These are phyloP conservation scores for Silurus glanis DNA, from an alignment of 2,113 vertebrate species.

Conservation along the genomic window DNA sequence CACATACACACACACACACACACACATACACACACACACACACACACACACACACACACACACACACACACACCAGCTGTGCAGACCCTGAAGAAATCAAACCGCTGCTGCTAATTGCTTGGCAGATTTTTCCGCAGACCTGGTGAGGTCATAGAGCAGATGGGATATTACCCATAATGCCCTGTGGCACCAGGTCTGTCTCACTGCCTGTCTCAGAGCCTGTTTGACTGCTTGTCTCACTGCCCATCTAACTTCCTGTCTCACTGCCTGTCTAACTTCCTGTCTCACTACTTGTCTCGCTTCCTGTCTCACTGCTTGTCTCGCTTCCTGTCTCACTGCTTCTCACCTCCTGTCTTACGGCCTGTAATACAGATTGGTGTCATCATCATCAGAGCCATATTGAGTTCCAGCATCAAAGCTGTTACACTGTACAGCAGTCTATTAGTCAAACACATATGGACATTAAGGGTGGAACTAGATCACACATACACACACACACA, in stretches of 20 bases:
- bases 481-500: background rate
- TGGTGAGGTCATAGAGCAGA: slow-evolving; percentile 73
- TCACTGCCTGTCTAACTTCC: background rate
- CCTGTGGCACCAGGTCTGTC: slow-evolving; percentile 4
- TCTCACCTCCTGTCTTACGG: background rate
- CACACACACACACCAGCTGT: slow-evolving; percentile 67
- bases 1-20: slow-evolving; percentile 37
- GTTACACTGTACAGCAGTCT: slow-evolving; percentile 1
- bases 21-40: slow-evolving; percentile 38
- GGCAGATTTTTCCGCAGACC: slow-evolving; percentile 69
- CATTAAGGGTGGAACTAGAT: background rate
- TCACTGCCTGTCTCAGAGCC: background rate
- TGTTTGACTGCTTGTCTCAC: background rate
- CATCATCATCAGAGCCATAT: slow-evolving; percentile 12
- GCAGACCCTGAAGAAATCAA: slow-evolving; percentile 70
- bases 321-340: background rate
- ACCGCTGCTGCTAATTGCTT: slow-evolving; percentile 73
- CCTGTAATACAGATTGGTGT: slow-evolving; percentile 9
- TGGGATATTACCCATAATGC: slow-evolving; percentile 54
- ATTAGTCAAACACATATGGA: slow-evolving; percentile 7
- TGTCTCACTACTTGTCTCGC: background rate
- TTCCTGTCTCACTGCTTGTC: slow-evolving; percentile 6
- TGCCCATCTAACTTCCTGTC: background rate
- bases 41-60: slow-evolving; percentile 37
- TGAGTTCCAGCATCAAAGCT: slow-evolving; percentile 16